A percentile compares a stretch with the other conserved stretches of the same genome.
Evolutionary conservation across 2,797 vertebrate species (phyloP).

Genomic region (Halcyon leucocephala): DNA sequence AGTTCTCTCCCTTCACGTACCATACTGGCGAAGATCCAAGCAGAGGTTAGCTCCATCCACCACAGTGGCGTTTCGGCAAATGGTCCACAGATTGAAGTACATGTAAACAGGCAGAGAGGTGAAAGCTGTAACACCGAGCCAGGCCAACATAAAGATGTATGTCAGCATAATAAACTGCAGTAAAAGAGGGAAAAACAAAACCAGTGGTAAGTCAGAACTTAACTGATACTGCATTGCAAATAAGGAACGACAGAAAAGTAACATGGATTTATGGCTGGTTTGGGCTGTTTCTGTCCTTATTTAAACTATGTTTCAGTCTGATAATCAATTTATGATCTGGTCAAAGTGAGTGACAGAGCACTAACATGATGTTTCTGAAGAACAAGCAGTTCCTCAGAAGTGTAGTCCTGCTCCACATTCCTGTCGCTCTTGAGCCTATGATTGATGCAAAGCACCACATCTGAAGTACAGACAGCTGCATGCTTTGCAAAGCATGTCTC

Average conservation of each 20-base stretch:
- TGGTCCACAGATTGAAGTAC: constrained; percentile 99
- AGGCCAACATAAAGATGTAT: constrained; percentile 98
- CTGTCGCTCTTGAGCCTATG: background rate
- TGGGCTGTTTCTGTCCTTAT: background rate
- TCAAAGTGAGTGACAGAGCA: background rate
- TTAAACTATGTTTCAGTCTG: background rate
- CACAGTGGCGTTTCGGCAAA: constrained; percentile 92
- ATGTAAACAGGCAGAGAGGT: constrained; percentile 97
- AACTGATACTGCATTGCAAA: background rate
- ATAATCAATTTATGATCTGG: background rate
- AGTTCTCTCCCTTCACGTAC: constrained; percentile 74
- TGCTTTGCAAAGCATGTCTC: background rate
- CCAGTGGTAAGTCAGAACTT: background rate
- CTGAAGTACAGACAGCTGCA: background rate
- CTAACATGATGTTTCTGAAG: background rate
- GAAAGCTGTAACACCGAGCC: constrained; percentile 96
- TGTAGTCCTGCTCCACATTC: background rate
- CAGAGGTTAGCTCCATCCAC: constrained; percentile 90
- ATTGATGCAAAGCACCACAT: background rate
- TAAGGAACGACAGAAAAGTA: background rate
- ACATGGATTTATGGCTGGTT: fast-evolving
- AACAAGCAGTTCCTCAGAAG: background rate
- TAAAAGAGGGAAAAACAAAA: background rate
- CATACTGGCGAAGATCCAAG: constrained; percentile 96
- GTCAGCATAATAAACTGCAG: constrained; percentile 98